Conservation (phyloP, 2,888 invertebrate species). For the Hermodice carunculata region DNA sequence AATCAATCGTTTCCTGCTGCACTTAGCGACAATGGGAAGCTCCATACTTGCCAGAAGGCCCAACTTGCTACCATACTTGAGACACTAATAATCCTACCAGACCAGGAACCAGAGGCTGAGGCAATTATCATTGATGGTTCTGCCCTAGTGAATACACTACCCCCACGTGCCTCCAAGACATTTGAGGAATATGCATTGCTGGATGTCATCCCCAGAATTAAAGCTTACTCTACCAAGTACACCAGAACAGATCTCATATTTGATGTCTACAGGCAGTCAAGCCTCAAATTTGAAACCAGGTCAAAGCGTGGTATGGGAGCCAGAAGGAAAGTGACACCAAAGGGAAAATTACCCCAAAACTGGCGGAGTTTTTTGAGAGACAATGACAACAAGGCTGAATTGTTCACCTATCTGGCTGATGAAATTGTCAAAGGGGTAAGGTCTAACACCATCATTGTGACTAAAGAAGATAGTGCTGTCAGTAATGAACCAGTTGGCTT, state of each 20-base stretch:
- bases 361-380: slow-evolving; percentile 32
- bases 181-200: slow-evolving; percentile 32
- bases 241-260: slow-evolving; percentile 33
- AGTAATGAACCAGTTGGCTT: slow-evolving; percentile 10
- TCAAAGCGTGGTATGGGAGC: slow-evolving; percentile 25
- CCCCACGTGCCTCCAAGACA: slow-evolving; percentile 21
- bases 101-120: slow-evolving; percentile 23
- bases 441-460: slow-evolving; percentile 28
- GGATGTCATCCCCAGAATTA: slow-evolving; percentile 9
- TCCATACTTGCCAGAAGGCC: slow-evolving; percentile 31
- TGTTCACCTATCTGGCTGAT: slow-evolving; percentile 37
- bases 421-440: slow-evolving; percentile 16
- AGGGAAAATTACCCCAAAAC: slow-evolving; percentile 27
- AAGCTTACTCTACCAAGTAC: slow-evolving; percentile 17
- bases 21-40: slow-evolving; percentile 31
- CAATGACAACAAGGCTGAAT: slow-evolving; percentile 33
- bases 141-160: slow-evolving; percentile 21
- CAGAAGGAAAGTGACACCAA: slow-evolving; percentile 26
- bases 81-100: slow-evolving; percentile 12
- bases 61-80: slow-evolving; percentile 28
- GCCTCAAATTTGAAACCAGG: slow-evolving; percentile 32
- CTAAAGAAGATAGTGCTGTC: slow-evolving; percentile 28
- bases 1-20: slow-evolving; percentile 35
- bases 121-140: slow-evolving; percentile 28
- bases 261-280: slow-evolving; percentile 23